These are phyloP conservation scores for Agriopis aurantiaria DNA, from an alignment of 2,888 invertebrate genomes.

Conservation along the genomic window DNA sequence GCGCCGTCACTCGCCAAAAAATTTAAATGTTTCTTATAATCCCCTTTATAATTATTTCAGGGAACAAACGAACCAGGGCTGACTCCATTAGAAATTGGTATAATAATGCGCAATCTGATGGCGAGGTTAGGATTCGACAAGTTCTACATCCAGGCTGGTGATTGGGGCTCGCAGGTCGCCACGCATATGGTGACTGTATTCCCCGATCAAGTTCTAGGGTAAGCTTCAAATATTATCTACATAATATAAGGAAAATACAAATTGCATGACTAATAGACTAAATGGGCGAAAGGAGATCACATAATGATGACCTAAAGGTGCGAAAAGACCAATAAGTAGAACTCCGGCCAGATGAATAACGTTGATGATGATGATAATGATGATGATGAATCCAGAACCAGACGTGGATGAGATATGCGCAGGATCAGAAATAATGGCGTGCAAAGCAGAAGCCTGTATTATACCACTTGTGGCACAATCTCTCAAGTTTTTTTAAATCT, in stretches of 20 bases:
- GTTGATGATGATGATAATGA: neutral
- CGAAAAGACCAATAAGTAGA: neutral
- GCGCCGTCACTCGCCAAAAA: too few relatives aligned
- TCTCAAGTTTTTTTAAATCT: too few relatives aligned
- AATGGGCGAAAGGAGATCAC: too few relatives aligned
- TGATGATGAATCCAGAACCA: neutral
- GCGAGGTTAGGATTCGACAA: constrained; percentile 87
- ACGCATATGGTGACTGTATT: constrained; percentile 87
- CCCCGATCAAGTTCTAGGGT: constrained; percentile 86
- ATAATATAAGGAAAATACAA: neutral
- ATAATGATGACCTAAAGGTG: neutral
- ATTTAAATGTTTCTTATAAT: neutral
- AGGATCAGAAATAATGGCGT: neutral
- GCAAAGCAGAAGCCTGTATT: too few relatives aligned
- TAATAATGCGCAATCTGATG: constrained; percentile 91
- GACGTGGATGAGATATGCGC: neutral
- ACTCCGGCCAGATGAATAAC: neutral
- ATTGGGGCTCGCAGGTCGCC: constrained; percentile 91
- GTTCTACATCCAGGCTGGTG: constrained; percentile 92
- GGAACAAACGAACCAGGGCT: constrained; percentile 87
- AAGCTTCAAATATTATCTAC: constrained; percentile 36
- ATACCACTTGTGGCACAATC: too few relatives aligned
- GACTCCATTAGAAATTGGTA: constrained; percentile 85
- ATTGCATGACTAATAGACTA: neutral
- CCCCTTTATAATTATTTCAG: constrained; percentile 59